Base-by-base conservation (phyloP, 2,797 vertebrate genomes). In the Borostomias antarcticus region DNA sequence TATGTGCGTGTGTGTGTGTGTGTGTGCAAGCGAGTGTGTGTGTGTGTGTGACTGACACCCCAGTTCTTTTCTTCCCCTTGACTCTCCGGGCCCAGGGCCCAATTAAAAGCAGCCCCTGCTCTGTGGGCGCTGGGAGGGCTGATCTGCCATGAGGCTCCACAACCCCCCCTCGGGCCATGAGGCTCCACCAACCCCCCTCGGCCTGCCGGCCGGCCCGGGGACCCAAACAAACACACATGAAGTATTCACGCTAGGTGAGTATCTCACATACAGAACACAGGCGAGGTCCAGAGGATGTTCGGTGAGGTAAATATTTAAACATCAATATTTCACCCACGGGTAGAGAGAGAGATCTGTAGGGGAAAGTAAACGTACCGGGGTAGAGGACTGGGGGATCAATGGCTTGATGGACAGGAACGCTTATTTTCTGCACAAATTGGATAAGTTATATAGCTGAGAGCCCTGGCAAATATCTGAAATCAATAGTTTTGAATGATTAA, bases 231-330 rank as follows among this genome's bases (percentile, higher is more conserved):
- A 53, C 63, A 0, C 17, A 23, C 71, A 71, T 85, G 64, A 74
- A 79, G 82, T 77, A 88, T 86, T 84, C 62, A 85, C 13, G n/a
- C 26, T 56, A 77, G 70, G 80, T 82, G 75, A 83, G 74, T 73
- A 72, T 81, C 77, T 80, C 73, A 81, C 64, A 67, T 21, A 45
- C 56, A 61, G 77, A 72, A 74, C 69, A 62, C 43, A 1, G 80
- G 72, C 77, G 68, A 72, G 60, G 69, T 65, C 63, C 64, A 65
- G 69, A 69, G 74, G 71, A 72, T 78, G 72, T 79, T 81, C 80
- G 75, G 64, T 15, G 37, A 66, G 69, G 77, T 83, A 82, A 88
- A 86, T 85, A 85, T 83, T 83, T 83, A 59, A 82, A 70, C 62
- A 81, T 84, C 70, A 78, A 83, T 84, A 79, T 74, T 80, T 79